Evolutionary conservation across 1,140 invertebrate genomes (phyloP), one percentile per base, ranked within the genome.

Genomic region (Pseudobourletiella spinata): DNA sequence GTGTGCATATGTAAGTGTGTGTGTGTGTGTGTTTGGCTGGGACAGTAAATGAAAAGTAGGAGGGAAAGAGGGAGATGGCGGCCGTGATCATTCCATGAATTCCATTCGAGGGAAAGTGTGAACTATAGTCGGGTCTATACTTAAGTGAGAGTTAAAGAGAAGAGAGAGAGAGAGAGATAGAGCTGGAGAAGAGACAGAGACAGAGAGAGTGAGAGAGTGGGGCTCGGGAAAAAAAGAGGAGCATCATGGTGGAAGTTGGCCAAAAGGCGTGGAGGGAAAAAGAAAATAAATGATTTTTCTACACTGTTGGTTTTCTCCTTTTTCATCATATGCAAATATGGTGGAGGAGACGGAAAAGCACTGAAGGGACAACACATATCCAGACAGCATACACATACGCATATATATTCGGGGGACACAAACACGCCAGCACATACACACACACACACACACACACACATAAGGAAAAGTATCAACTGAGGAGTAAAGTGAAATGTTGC

Each of bases 201-300:
- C 8, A 39, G 32, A 39, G 8, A n/a, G n/a, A n/a, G 32, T 39
- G 32, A n/a, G 50, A 26, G 15, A 52, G 11, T 6, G 29, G 28
- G 24, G 50, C 24, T 14, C 24, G 50, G 24, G 24, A 52, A 22
- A 26, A 18, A 55, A 55, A 55, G 52, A 55, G 14, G 32, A 55
- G 32, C 30, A 55, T 28, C 28, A 55, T 55, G 52, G 52, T 32
- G 52, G n/a, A 55, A 35, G 8, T 55, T 55, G 29, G 52, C 52
- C 56, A 58, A 46, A 46, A 46, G 25, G 56, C 56, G 56, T 18
- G 50, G 61, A 57, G 46, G 32, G 55, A 52, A 63, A 63, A 44
- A 58, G 48, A 55, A 57, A 63, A 63, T 63, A 63, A 59, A 63
- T 63, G 61, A 63, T 63, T 63, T 63, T 63, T 63, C 61, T 59